Base-by-base conservation (phyloP, 2,888 invertebrate genomes). In the Hermodice carunculata region DNA sequence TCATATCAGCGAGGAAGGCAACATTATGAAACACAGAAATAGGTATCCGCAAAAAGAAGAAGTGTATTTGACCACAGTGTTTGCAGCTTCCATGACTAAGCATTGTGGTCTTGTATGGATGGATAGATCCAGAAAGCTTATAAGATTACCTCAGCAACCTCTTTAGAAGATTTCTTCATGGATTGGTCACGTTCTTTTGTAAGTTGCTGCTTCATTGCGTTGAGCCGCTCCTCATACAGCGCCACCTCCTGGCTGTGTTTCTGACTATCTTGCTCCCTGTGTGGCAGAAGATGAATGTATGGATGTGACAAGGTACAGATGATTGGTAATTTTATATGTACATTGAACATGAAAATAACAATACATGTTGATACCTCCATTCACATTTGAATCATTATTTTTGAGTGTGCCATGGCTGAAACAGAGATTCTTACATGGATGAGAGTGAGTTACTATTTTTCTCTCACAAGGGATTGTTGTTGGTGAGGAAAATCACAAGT, bases 121-220 rank as follows among this genome's bases (percentile, higher is more conserved):
- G 37, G 17, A 8, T 14, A 37, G 37, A 14, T 8, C 37, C 8
- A 14, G 8, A 14, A 37, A 14, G 37, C 37, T 14, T 37, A 14
- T 14, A 37, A 14, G 17, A 37, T 37, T 44, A 83, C 82, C 78
- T 84, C 83, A 14, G 74, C 64, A 6, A 81, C 68, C 48, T 84
- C 84, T 63, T 74, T 77, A 59, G 70, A 73, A 19, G 70, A 77
- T 64, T 78, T 81, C 66, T 77, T 79, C 40, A 71, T 62, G 6
- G 77, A 71, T 64, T 77, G 77, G 26, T 81, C 80, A 44, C 78
- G 68, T 63, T 81, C 81, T 51, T 75, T 76, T 34, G 70, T 69
- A 52, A 83, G 64, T 52, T 83, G 80, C 29, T 75, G 75, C 51
- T 76, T 57, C 22, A 82, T 53, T 14, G 64, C 61, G 6, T 76